Conservation (phyloP, 2,888 invertebrate species). For the Rhabditophanes sp. region DNA sequence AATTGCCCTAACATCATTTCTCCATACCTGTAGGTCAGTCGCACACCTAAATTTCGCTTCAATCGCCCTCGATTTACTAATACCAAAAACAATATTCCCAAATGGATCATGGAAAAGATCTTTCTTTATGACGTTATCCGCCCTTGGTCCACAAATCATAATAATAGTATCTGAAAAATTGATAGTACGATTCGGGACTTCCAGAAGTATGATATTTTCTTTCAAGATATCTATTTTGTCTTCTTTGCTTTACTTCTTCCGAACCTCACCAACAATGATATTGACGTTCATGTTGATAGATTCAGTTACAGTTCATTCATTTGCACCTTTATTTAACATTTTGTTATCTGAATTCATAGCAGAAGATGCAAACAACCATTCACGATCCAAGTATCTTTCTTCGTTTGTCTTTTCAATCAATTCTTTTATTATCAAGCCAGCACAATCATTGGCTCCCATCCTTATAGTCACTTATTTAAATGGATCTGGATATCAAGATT, state of each 20-base stretch:
- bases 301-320: conserved; percentile 37
- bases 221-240: conserved; percentile 24
- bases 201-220: conserved; percentile 17
- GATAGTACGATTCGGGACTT: conserved; percentile 21
- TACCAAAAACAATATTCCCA: conserved; percentile 29
- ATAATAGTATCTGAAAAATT: conserved; percentile 26
- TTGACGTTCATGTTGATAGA: conserved; percentile 41
- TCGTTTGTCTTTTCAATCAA: conserved; percentile 40
- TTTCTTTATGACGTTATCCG: conserved; percentile 33
- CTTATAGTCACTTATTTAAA: conserved; percentile 31
- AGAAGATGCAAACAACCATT: conserved; percentile 24
- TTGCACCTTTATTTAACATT: conserved; percentile 38
- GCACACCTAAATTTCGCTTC: conserved; percentile 42
- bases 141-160: conserved; percentile 32
- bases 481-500: conserved; percentile 21
- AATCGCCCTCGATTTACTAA: conserved; percentile 39
- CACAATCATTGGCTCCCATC: conserved; percentile 39
- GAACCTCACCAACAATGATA: conserved; percentile 21
- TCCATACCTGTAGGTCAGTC: conserved; percentile 32
- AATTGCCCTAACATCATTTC: conserved; percentile 31
- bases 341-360: conserved; percentile 42
- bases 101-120: conserved; percentile 32
- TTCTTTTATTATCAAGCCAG: conserved; percentile 41
- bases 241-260: conserved; percentile 17
- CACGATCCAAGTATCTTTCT: conserved; percentile 12